Percentiles rank a stretch among this genome's conserved stretches.
These are phyloP conservation scores for Lepidochitona cinerea DNA, from an alignment of 2,888 invertebrate genomes.

Conservation along the genomic window DNA sequence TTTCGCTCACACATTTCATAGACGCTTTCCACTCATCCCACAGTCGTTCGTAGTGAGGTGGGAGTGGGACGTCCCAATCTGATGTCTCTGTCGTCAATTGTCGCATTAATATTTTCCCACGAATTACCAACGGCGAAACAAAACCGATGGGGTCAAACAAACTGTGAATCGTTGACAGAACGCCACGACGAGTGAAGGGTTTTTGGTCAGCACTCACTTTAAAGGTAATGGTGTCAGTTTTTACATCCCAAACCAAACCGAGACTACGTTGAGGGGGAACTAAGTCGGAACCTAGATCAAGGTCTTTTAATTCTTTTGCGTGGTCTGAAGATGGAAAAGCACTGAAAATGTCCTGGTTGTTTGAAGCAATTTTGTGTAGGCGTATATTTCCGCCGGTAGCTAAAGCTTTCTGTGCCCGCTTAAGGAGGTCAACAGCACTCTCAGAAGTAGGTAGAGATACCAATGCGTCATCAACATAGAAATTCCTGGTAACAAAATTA, in stretches of 20 bases:
- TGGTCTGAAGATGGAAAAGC: not conserved
- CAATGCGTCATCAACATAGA: conserved; percentile 26
- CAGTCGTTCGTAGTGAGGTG: conserved; percentile 10
- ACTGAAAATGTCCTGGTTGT: conserved; percentile 5
- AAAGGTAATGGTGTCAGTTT: conserved; percentile 27
- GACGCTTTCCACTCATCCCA: conserved; percentile 33
- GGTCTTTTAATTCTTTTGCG: not conserved
- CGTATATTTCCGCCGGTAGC: conserved; percentile 9
- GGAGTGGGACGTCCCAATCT: conserved; percentile 39
- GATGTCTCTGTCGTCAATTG: conserved; percentile 19
- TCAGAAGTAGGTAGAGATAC: not conserved
- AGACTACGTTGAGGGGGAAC: conserved; percentile 6
- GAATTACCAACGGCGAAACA: conserved; percentile 23
- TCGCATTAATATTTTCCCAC: conserved; percentile 33
- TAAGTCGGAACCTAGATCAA: not conserved
- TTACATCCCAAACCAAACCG: conserved; percentile 10
- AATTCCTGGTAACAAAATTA: conserved; percentile 10
- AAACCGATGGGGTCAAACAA: conserved; percentile 39
- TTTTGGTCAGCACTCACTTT: conserved; percentile 16
- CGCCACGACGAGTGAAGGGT: conserved; percentile 27
- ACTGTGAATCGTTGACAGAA: conserved; percentile 30
- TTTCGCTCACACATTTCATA: conserved; percentile 13
- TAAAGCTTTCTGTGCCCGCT: conserved; percentile 13
- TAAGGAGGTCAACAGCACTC: conserved; percentile 8
- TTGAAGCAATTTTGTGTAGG: conserved; percentile 19